Conservation (phyloP, 2,113 vertebrate genomes). For the Aviceda subcristata region DNA sequence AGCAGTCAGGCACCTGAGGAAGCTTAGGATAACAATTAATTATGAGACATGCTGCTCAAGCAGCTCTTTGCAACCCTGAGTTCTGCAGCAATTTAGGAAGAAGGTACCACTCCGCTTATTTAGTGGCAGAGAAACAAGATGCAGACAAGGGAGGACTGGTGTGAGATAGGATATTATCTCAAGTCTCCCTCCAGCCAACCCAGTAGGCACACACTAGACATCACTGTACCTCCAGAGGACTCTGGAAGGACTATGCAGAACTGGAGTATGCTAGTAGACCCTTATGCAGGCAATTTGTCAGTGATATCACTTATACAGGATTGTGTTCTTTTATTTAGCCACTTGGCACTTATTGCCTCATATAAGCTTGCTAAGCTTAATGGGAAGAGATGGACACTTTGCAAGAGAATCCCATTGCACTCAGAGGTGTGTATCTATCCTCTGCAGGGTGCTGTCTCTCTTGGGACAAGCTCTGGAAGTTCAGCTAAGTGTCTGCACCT, state of each 20-base stretch:
- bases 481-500: background rate
- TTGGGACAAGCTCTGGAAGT: background rate
- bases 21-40: constrained; percentile 15
- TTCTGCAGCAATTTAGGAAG: background rate
- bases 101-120: background rate
- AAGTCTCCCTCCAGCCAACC: background rate
- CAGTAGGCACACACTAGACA: background rate
- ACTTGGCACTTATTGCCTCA: background rate
- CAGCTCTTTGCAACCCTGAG: background rate
- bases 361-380: background rate
- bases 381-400: background rate
- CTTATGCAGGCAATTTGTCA: background rate
- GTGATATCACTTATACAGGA: background rate
- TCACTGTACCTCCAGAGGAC: background rate
- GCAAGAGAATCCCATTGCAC: background rate
- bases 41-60: background rate
- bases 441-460: background rate
- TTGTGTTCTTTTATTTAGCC: background rate
- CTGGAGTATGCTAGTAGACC: background rate
- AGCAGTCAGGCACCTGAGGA: constrained; percentile 18
- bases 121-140: background rate
- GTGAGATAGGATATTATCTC: background rate
- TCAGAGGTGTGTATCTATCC: background rate
- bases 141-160: background rate
- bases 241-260: background rate